phyloP scores from a whole-genome alignment of 2,113 vertebrate genomes.

The Trematocara nigrifrons region DNA sequence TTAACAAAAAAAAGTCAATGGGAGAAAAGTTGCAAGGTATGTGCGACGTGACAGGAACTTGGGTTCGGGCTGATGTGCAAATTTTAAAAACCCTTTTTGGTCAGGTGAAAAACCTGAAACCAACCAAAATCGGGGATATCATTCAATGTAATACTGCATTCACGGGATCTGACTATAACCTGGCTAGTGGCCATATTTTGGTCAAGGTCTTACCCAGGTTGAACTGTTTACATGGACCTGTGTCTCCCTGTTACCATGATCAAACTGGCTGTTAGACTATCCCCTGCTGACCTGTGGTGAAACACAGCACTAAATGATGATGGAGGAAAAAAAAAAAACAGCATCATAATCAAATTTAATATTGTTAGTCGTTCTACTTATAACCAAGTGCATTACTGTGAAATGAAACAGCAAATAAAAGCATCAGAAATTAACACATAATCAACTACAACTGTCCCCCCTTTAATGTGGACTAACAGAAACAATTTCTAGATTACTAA shows the following conservation, averaged over 20 bases:
- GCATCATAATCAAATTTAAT: not conserved
- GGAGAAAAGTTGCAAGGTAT: not conserved
- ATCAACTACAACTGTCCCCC: rapidly evolving
- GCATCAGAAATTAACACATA: not conserved
- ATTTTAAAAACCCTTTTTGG: not conserved
- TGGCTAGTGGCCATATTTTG: not conserved
- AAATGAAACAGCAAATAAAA: not conserved
- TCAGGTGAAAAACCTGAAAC: not conserved
- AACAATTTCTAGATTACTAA: not conserved
- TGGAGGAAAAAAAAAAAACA: not conserved
- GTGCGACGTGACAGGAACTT: not conserved
- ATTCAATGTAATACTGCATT: not conserved
- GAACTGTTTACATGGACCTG: not conserved
- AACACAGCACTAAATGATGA: not conserved
- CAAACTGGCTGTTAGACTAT: not conserved
- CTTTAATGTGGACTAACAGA: not conserved
- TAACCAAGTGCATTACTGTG: not conserved
- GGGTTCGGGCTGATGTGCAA: not conserved
- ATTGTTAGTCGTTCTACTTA: not conserved
- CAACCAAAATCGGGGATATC: not conserved
- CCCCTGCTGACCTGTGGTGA: not conserved
- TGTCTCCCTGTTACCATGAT: not conserved
- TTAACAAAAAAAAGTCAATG: constrained; percentile 8
- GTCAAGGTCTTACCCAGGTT: not conserved
- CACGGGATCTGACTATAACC: not conserved